Evolutionary conservation across 2,797 vertebrate genomes (phyloP), one percentile per base, ranked within the genome.

Genomic region (Rhodeus uyekii): DNA sequence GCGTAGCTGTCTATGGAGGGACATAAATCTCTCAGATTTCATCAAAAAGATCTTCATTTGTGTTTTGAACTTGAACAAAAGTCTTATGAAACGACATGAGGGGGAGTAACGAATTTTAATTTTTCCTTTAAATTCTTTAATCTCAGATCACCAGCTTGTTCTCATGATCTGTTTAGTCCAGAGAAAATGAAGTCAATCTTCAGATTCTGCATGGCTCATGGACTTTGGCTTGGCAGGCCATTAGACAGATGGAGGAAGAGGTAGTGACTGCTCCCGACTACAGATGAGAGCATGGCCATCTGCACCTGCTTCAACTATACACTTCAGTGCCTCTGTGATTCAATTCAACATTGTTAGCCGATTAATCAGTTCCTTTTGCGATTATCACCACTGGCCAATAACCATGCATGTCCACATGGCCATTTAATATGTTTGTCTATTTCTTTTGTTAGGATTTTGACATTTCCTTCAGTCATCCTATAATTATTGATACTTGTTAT

Each of bases 251-350:
- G 78, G 75, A 85, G 65, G 75, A 81, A 81, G 72, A 63, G 48
- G n/a, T 53, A 65, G 69, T 32, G 69, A 82, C 67, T 60, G 38
- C 74, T 82, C 77, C 58, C 55, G 82, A 85, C 71, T 87, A 82
- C 84, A 85, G 76, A 86, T 84, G 86, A 85, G 84, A 44, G 74
- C 8, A 58, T 71, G 81, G 69, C 38, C 73, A 74, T 86, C 61
- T 86, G 85, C 83, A 84, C 86, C 84, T 85, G 81, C 55, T 53
- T 50, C 32, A 64, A 60, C 67, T 36, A 83, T 55, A 80, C 72
- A 82, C 58, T 77, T 38, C 29, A 64, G 42, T 46, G 36, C 60
- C 39, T 72, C 67, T 80, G 29, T 80, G 42, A 73, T 69, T 81
- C 44, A 22, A 38, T n/a, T 65, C 16, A 81, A 53, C 79, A 39